Conservation (phyloP, 2,113 vertebrate species). For the Oxyura jamaicensis region DNA sequence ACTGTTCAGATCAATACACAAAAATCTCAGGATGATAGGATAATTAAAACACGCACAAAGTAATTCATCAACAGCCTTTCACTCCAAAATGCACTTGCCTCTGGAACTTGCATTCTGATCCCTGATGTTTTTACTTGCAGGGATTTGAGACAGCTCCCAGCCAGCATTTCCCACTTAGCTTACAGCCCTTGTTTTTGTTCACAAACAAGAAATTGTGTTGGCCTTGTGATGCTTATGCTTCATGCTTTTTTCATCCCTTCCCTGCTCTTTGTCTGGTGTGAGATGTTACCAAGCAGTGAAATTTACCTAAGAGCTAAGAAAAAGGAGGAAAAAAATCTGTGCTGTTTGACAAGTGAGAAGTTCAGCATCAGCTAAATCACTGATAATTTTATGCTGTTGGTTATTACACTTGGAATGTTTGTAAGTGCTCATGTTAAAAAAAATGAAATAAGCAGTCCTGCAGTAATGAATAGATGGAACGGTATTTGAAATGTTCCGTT, state of each 20-base stretch:
- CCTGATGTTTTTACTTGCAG: slow-evolving; percentile 72
- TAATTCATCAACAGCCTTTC: slow-evolving; percentile 74
- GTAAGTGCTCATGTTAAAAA: slow-evolving; percentile 68
- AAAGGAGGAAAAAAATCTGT: slow-evolving; percentile 45
- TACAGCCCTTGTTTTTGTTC: slow-evolving; percentile 71
- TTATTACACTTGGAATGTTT: slow-evolving; percentile 78
- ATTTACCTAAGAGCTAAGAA: slow-evolving; percentile 75
- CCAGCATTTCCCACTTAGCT: slow-evolving; percentile 71
- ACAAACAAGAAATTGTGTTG: slow-evolving; percentile 73
- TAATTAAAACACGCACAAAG: slow-evolving; percentile 78
- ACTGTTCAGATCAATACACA: slow-evolving; percentile 78
- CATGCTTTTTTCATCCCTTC: slow-evolving; percentile 71
- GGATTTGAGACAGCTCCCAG: slow-evolving; percentile 68
- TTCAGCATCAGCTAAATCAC: slow-evolving; percentile 69
- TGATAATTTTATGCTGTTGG: slow-evolving; percentile 74
- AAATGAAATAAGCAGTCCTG: slow-evolving; percentile 72
- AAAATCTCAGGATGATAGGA: slow-evolving; percentile 80
- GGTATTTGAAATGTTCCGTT: slow-evolving; percentile 47
- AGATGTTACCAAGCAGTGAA: slow-evolving; percentile 64
- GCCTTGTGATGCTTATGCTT: slow-evolving; percentile 67
- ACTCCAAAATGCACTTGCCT: slow-evolving; percentile 47
- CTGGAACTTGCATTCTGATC: slow-evolving; percentile 70
- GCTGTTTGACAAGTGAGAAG: slow-evolving; percentile 72
- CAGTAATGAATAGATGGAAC: slow-evolving; percentile 57
- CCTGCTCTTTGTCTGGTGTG: slow-evolving; percentile 68